Evolutionary conservation across 2,888 invertebrate species (phyloP).

Genomic region (Apeira syringaria): DNA sequence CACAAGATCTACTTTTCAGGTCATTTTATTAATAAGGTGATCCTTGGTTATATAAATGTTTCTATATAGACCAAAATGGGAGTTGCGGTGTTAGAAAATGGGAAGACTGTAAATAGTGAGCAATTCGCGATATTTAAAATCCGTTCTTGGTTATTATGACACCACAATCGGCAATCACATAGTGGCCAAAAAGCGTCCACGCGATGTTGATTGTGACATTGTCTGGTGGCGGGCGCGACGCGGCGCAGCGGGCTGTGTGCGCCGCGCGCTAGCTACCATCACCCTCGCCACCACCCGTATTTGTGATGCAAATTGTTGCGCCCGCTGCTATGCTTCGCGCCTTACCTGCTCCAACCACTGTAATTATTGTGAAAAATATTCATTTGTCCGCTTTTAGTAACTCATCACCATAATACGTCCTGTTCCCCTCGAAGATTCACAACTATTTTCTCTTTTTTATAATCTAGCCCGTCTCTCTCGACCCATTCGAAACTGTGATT

Average conservation of each 20-base stretch:
- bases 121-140: constrained; percentile 34
- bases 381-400: constrained; percentile 66
- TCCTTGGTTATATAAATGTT: not conserved
- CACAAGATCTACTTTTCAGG: no score
- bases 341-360: constrained; percentile 70
- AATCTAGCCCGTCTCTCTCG: constrained; percentile 14
- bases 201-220: constrained; percentile 82
- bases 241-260: constrained; percentile 45
- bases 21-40: no score
- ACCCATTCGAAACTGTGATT: constrained; percentile 19
- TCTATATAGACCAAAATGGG: not conserved
- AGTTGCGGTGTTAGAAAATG: not conserved
- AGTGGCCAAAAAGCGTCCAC: constrained; percentile 77
- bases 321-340: constrained; percentile 65
- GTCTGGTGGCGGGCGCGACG: constrained; percentile 62
- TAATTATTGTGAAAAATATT: constrained; percentile 80
- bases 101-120: constrained; percentile 8
- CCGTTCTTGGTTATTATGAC: constrained; percentile 58
- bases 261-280: constrained; percentile 53
- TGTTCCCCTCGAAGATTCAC: constrained; percentile 31
- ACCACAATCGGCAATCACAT: constrained; percentile 79
- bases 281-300: constrained; percentile 61
- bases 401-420: constrained; percentile 59
- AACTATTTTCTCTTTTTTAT: constrained; percentile 29
- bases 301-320: constrained; percentile 72